Evolutionary conservation across 2,888 invertebrate species (phyloP).

Genomic region (Dynastes tityus): DNA sequence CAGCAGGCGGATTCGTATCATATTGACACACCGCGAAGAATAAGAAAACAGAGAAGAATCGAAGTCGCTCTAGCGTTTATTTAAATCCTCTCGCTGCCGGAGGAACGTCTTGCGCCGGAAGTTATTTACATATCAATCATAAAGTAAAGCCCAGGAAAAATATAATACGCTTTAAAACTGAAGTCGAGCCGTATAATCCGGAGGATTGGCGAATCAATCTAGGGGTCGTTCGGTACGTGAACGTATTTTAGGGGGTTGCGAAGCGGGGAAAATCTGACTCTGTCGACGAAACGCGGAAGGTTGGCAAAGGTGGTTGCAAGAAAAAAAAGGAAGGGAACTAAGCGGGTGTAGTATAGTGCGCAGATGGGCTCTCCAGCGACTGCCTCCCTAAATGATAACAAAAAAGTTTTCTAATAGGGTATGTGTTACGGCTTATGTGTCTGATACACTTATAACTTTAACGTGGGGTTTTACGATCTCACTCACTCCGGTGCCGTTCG

Average conservation of each 20-base stretch:
- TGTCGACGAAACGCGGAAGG: constrained; percentile 35
- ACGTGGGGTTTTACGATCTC: constrained; percentile 46
- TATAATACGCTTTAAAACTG: constrained; percentile 59
- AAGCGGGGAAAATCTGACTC: constrained; percentile 8
- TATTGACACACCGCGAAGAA: constrained; percentile 37
- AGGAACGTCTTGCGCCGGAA: constrained; percentile 44
- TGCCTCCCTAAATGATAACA: constrained; percentile 55
- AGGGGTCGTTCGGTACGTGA: constrained; percentile 50
- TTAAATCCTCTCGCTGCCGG: constrained; percentile 25
- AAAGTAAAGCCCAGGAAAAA: constrained; percentile 58
- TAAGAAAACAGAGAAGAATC: constrained; percentile 10
- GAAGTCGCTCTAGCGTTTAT: constrained; percentile 31
- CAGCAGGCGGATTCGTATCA: background rate
- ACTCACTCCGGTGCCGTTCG: constrained; percentile 3
- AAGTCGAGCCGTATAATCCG: constrained; percentile 56
- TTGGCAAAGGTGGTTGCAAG: constrained; percentile 49
- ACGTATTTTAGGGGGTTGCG: constrained; percentile 30
- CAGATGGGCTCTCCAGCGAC: constrained; percentile 51
- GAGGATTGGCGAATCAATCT: constrained; percentile 58
- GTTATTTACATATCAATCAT: constrained; percentile 62
- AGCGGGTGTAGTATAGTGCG: constrained; percentile 47
- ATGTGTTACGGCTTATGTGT: constrained; percentile 57
- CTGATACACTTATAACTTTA: constrained; percentile 57
- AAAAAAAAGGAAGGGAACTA: constrained; percentile 12
- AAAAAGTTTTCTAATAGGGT: constrained; percentile 59